A percentile compares a stretch with the other conserved stretches of the same genome.
These are phyloP conservation scores for Tridacna gigas DNA, from an alignment of 2,888 invertebrate genomes.

Conservation along the genomic window DNA sequence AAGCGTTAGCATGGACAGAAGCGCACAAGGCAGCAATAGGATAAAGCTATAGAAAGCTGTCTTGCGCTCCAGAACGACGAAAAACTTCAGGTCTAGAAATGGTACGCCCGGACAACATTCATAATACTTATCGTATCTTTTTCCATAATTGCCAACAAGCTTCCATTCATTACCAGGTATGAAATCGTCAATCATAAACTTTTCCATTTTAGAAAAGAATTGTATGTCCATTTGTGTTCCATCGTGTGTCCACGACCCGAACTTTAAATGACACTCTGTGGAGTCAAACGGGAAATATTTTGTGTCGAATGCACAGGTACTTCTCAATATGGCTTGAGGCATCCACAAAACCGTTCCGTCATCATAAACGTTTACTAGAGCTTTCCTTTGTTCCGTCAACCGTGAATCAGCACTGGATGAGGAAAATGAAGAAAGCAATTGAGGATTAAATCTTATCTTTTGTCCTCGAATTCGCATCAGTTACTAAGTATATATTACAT, in stretches of 20 bases:
- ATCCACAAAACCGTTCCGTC: slow-evolving; percentile 81
- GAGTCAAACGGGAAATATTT: slow-evolving; percentile 84
- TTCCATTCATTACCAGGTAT: slow-evolving; percentile 84
- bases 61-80: slow-evolving; percentile 76
- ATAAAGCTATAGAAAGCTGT: slow-evolving; percentile 84
- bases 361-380: slow-evolving; percentile 81
- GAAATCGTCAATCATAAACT: slow-evolving; percentile 80
- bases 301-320: slow-evolving; percentile 84
- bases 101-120: slow-evolving; percentile 82
- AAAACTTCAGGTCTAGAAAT: slow-evolving; percentile 83
- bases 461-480: too few relatives aligned
- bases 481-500: too few relatives aligned
- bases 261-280: slow-evolving; percentile 83
- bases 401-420: slow-evolving; percentile 84
- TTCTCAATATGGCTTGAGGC: slow-evolving; percentile 83
- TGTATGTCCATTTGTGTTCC: slow-evolving; percentile 80
- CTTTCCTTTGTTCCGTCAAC: slow-evolving; percentile 84
- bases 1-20: slow-evolving; percentile 84
- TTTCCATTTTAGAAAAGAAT: slow-evolving; percentile 67
- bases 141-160: slow-evolving; percentile 79
- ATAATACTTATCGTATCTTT: slow-evolving; percentile 78
- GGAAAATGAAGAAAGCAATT: not conserved
- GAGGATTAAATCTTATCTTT: too few relatives aligned
- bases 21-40: slow-evolving; percentile 84
- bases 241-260: slow-evolving; percentile 85